Evolutionary conservation across 2,797 vertebrate genomes (phyloP), one percentile per base, ranked within the genome.

Genomic region (Sebastes trivittatus): DNA sequence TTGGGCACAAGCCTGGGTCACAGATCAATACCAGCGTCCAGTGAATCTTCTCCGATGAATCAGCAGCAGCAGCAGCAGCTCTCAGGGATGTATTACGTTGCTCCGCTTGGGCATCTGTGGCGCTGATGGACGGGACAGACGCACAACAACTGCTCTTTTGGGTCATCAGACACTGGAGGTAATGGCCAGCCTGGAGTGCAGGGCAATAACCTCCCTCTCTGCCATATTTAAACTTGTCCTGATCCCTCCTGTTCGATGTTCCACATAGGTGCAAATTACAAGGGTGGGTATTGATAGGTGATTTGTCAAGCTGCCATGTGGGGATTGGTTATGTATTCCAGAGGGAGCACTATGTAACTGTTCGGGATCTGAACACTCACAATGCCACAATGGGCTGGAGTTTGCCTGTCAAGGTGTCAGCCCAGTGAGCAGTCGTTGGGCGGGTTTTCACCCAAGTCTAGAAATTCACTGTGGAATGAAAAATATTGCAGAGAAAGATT

Each of bases 1-100:
- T 76, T 84, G 77, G 81, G 84, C 88, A 87, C 80, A 88, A 66
- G 85, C 85, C 82, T 81, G 80, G 77, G 68, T 87, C 72, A 65
- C 82, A 72, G 88, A 95, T 96, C 94, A 88, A 94, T 94, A 91
- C 66, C 54, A 64, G 64, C 78, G 61, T 80, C 84, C 87, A 64
- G 78, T 89, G 88, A 94, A 82, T 93, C 89, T 90, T 88, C 88
- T 89, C 64, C 25, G 68, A 90, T 88, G 92, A 92, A 89, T 93
- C 85, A 86, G 71, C 77, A 69, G 75, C 67, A 56, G 75, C 67
- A 56, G 71, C 67, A 56, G 69, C 72, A 75, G 71, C 75, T 86
- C 84, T 85, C 64, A n/a, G 67, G 52, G 86, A 91, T 77, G 84
- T 75, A 88, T 92, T 86, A 84, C 86, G 82, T 72, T 76, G 54